Evolutionary conservation across 2,888 invertebrate genomes (phyloP).

Genomic region (Gasteruption jaculator): DNA sequence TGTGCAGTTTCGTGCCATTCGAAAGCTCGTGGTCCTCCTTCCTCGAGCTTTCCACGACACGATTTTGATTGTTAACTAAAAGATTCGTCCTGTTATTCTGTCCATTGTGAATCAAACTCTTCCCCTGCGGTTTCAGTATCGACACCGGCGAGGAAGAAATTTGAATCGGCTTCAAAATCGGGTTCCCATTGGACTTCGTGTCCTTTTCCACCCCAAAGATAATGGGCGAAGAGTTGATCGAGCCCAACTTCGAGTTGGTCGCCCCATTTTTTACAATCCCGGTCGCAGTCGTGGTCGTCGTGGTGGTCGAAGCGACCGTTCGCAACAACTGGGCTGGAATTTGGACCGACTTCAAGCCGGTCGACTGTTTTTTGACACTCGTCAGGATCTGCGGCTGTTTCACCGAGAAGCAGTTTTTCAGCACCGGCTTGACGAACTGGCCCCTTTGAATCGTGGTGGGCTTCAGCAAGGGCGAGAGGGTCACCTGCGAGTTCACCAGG

Average conservation of each 20-base stretch:
- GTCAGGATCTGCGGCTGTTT: conserved; percentile 13
- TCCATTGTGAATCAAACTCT: conserved; percentile 24
- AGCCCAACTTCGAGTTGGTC: conserved; percentile 11
- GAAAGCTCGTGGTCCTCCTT: conserved; percentile 20
- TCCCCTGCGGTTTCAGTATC: conserved; percentile 41
- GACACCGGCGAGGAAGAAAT: conserved; percentile 35
- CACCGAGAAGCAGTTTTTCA: conserved; percentile 29
- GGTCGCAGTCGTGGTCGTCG: conserved; percentile 22
- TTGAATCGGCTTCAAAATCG: conserved; percentile 30
- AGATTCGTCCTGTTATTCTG: conserved; percentile 22
- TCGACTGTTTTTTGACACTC: conserved; percentile 11
- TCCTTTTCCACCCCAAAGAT: too few relatives aligned
- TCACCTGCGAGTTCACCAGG: conserved; percentile 29
- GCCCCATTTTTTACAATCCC: conserved; percentile 20
- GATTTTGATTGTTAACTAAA: conserved; percentile 22
- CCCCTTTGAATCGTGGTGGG: conserved; percentile 29
- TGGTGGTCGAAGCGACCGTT: conserved; percentile 22
- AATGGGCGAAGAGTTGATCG: too few relatives aligned
- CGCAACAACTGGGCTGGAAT: conserved; percentile 37
- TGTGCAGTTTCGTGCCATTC: conserved; percentile 9
- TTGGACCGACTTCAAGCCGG: conserved; percentile 34
- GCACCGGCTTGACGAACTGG: conserved; percentile 33
- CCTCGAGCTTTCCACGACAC: conserved; percentile 21
- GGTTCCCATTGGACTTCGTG: too few relatives aligned
- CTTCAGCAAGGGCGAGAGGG: conserved; percentile 32